Evolutionary conservation across 2,888 invertebrate genomes (phyloP).

Genomic region (Steromphala cineraria): DNA sequence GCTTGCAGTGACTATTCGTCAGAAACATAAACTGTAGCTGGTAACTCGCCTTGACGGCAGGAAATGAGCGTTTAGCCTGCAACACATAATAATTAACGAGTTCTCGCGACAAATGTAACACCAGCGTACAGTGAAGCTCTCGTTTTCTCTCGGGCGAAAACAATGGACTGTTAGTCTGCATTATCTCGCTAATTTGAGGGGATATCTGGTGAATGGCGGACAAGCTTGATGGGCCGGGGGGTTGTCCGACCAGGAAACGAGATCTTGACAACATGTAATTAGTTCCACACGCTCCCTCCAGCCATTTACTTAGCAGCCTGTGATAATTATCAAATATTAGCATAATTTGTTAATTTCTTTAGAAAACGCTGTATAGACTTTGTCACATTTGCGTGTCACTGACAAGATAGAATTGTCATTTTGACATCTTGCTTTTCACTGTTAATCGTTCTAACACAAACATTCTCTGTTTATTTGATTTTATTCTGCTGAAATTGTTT

Average conservation of each 20-base stretch:
- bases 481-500: too few relatives aligned
- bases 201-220: background rate
- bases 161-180: background rate
- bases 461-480: background rate
- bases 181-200: background rate
- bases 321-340: constrained; percentile 10
- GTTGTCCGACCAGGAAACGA: background rate
- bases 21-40: background rate
- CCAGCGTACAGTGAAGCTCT: background rate
- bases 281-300: background rate
- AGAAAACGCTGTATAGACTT: background rate
- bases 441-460: background rate
- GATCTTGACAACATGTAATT: background rate
- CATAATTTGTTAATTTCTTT: constrained; percentile 10
- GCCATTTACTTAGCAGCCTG: background rate
- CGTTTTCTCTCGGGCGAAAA: background rate
- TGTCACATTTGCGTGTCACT: background rate
- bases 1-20: background rate
- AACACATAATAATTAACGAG: background rate
- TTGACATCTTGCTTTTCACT: background rate
- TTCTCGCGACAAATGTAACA: background rate
- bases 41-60: background rate
- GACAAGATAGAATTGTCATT: background rate
- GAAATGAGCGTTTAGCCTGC: background rate
- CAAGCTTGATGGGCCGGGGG: background rate